Base-by-base conservation (phyloP, 2,797 vertebrate genomes). In the Pipistrellus nathusii region DNA sequence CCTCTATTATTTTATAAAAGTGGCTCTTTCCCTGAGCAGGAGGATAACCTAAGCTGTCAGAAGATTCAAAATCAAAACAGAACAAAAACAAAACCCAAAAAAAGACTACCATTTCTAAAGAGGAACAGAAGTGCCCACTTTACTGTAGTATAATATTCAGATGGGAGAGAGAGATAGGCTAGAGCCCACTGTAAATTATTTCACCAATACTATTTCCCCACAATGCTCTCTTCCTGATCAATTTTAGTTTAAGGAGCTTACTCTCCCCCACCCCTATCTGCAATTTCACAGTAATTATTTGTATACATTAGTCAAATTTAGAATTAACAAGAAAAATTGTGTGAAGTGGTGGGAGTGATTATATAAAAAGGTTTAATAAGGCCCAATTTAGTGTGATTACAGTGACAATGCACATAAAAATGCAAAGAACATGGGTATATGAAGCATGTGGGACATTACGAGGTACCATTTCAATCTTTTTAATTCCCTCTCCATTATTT, bases 341-440 rank as follows among this genome's bases (percentile, higher is more conserved):
- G 53, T 62, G 27, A 85, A 85, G 59, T 35, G 23, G 27, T 77
- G 23, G 76, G 66, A 69, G 11, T 57, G 6, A 85, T 90, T 71
- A 73, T n/a, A 88, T 17, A n/a, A 55, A 68, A 69, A 57, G 25
- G 48, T 30, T 95, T 88, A 94, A 59, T 88, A 87, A 95, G 87
- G 53, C 21, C 48, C 38, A 83, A 73, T n/a, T 76, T 12, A 73
- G 41, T 25, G 38, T 68, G 46, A 75, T 81, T 81, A 85, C 21
- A 69, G 41, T 23, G 35, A 51, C 48, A 78, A 85, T 13, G 8
- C 32, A 91, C 51, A 59, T 0, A 77, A 38, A 87, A 90, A 91
- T 15, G 1, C 53, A 92, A 90, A 94, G 46, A 68, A 46, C 9
- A 25, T 3, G 6, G 3, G 6, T 64, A 73, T 27, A 48, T 27